These are phyloP conservation scores for Paracanthobrama guichenoti DNA, from an alignment of 2,113 vertebrate species.

Conservation along the genomic window DNA sequence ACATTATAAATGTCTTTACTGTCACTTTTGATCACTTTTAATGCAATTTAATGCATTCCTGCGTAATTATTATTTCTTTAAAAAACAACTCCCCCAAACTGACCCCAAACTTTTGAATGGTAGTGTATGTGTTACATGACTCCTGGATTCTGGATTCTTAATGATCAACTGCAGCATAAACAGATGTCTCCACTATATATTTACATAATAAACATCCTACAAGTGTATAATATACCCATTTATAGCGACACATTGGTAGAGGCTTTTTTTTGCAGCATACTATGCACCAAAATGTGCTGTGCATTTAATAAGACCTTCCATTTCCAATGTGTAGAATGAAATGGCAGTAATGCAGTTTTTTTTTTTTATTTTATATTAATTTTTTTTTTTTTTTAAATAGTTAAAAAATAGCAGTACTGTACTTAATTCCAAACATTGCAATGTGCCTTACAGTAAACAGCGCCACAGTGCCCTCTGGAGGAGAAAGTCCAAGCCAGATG, in stretches of 20 bases:
- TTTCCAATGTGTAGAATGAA: neutral
- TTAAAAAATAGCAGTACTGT: too few species aligned
- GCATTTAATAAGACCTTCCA: neutral
- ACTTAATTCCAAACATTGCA: neutral
- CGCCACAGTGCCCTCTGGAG: conserved; percentile 79
- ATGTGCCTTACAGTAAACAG: conserved; percentile 72
- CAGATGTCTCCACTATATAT: neutral
- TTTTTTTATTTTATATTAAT: too few species aligned
- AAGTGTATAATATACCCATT: neutral
- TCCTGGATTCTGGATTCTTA: neutral
- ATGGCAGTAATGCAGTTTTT: neutral
- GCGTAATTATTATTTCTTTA: neutral
- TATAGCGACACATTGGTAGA: neutral
- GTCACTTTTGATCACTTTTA: too few species aligned
- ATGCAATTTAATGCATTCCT: too few species aligned
- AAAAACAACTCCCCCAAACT: too few species aligned
- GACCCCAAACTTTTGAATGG: neutral
- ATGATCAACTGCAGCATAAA: neutral
- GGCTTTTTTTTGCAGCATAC: neutral
- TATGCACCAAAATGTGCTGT: neutral
- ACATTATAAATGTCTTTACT: too few species aligned
- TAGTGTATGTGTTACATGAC: neutral
- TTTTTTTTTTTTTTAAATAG: too few species aligned
- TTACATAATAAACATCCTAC: neutral
- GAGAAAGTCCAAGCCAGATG: conserved; percentile 70